phyloP scores from a whole-genome alignment of 2,888 invertebrate genomes.

The Unio delphinus region DNA sequence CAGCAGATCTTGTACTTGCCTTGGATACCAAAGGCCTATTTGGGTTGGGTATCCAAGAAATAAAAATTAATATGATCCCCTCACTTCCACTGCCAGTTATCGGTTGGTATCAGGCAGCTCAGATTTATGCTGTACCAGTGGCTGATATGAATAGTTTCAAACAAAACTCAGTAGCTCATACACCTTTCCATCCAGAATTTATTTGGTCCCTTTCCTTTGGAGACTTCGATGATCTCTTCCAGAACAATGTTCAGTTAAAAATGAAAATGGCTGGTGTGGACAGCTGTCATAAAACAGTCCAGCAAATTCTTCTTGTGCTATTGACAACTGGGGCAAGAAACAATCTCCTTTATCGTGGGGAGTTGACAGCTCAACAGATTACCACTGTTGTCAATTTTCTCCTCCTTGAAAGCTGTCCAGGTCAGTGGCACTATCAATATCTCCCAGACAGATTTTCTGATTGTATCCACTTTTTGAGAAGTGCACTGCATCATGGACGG shows the following conservation, averaged over 20 bases:
- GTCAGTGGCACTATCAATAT: constrained; percentile 49
- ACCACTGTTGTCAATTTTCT: constrained; percentile 49
- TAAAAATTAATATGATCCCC: constrained; percentile 47
- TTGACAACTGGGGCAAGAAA: constrained; percentile 43
- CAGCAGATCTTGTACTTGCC: constrained; percentile 34
- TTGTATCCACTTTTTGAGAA: constrained; percentile 46
- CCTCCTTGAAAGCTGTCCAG: constrained; percentile 50
- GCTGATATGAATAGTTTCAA: constrained; percentile 23
- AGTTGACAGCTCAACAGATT: constrained; percentile 35
- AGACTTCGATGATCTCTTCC: constrained; percentile 35
- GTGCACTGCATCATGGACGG: constrained; percentile 45
- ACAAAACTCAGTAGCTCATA: constrained; percentile 12
- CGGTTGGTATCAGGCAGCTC: constrained; percentile 37
- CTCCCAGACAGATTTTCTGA: constrained; percentile 55
- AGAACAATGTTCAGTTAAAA: constrained; percentile 24
- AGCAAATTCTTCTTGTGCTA: constrained; percentile 49
- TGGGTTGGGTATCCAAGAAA: constrained; percentile 50
- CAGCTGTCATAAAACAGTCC: constrained; percentile 46
- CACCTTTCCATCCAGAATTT: constrained; percentile 26
- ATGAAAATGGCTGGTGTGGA: constrained; percentile 36
- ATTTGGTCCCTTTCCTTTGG: constrained; percentile 44
- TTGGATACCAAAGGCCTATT: constrained; percentile 51
- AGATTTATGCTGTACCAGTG: constrained; percentile 47
- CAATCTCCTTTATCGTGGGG: constrained; percentile 47
- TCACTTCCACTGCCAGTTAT: constrained; percentile 41